A percentile compares a stretch with the other conserved stretches of the same genome.
phyloP scores from a whole-genome alignment of 2,888 invertebrate genomes.

The Tenthredo scrophulariae region DNA sequence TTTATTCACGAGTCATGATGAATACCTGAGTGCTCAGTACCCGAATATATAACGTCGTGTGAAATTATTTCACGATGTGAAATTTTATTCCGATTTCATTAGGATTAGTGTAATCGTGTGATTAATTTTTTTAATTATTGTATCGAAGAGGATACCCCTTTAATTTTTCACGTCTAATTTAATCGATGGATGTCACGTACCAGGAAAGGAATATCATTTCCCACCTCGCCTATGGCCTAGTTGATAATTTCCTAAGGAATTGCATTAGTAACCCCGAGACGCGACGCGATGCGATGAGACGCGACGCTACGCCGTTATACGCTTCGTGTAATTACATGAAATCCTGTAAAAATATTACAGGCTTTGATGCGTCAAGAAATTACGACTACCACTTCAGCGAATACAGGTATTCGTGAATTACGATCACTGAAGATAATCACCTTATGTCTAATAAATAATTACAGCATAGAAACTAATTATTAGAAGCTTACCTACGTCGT shows the following conservation, averaged over 20 bases:
- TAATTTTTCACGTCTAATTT: not conserved
- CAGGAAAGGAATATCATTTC: conserved; percentile 8
- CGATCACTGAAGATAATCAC: not conserved
- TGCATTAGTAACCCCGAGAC: conserved; percentile 24
- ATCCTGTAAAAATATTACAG: conserved; percentile 24
- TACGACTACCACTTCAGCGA: not conserved
- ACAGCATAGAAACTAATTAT: not conserved
- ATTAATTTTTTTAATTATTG: not conserved
- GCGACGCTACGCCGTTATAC: not conserved
- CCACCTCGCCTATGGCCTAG: conserved; percentile 9
- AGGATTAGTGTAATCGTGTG: not conserved
- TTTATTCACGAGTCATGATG: conserved; percentile 6
- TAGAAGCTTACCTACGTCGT: not conserved
- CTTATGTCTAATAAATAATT: not conserved
- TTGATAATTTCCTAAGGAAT: conserved; percentile 43
- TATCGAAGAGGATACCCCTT: not conserved
- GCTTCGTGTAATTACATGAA: conserved; percentile 18
- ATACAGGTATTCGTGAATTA: not conserved
- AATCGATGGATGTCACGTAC: conserved; percentile 31
- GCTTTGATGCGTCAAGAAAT: not conserved
- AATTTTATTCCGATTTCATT: not conserved
- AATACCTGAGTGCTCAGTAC: not conserved
- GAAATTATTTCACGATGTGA: not conserved
- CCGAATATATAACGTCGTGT: not conserved
- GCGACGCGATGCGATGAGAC: not conserved